Evolutionary conservation across 2,113 vertebrate species (phyloP).

Genomic region (Egretta garzetta): DNA sequence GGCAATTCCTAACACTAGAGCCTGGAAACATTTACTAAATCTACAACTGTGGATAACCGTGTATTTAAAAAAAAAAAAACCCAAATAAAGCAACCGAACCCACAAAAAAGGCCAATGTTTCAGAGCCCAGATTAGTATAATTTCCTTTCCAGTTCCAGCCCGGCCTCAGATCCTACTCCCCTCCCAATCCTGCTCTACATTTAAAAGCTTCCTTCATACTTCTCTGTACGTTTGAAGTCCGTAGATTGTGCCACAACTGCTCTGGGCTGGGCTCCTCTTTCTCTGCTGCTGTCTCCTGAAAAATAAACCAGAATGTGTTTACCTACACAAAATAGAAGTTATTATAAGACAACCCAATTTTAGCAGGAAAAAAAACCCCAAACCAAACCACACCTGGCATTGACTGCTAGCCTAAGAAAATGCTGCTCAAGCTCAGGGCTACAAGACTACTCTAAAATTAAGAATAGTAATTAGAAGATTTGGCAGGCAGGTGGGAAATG

Average conservation of each 20-base stretch:
- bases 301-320: background rate
- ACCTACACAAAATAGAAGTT: background rate
- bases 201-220: slow-evolving; percentile 30
- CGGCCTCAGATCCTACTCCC: background rate
- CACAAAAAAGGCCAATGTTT: background rate
- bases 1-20: background rate
- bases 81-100: background rate
- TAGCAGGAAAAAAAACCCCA: no score
- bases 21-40: background rate
- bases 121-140: background rate
- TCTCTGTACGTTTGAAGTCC: slow-evolving; percentile 11
- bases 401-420: background rate
- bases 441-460: background rate
- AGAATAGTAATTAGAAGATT: background rate
- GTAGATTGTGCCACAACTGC: slow-evolving; percentile 18
- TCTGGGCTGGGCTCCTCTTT: slow-evolving; percentile 7
- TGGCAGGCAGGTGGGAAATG: background rate
- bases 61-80: background rate
- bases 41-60: background rate
- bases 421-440: background rate
- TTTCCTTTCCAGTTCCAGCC: background rate
- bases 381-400: background rate
- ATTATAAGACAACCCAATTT: background rate
- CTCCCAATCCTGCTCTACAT: background rate
- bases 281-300: slow-evolving; percentile 30